Percentiles rank a stretch among this genome's conserved stretches.
phyloP scores from a whole-genome alignment of 1,140 invertebrate genomes.

The Hirudo medicinalis region DNA sequence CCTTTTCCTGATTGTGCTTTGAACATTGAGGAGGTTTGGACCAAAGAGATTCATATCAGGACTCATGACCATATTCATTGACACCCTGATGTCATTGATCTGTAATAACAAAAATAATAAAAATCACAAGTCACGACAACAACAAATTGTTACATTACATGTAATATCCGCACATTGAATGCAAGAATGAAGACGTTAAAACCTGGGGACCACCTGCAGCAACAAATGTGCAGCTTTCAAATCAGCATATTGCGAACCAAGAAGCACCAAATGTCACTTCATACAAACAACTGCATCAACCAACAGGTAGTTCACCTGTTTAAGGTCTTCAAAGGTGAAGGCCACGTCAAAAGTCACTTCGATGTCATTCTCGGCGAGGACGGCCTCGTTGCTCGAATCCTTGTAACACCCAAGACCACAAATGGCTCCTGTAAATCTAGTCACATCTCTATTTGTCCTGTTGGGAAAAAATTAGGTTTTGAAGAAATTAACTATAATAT shows the following conservation, averaged over 20 bases:
- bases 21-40: background rate
- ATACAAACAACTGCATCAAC: too few relatives aligned
- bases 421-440: background rate
- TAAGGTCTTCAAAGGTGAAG: background rate
- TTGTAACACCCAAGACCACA: background rate
- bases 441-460: background rate
- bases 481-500: background rate
- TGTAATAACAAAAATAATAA: background rate
- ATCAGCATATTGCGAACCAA: too few relatives aligned
- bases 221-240: too few relatives aligned
- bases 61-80: background rate
- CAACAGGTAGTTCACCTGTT: background rate
- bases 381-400: background rate
- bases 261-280: too few relatives aligned
- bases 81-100: conserved; percentile 4
- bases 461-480: background rate
- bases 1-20: background rate
- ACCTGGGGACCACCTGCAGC: too few relatives aligned
- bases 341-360: background rate
- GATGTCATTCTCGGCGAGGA: background rate
- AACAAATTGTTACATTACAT: too few relatives aligned
- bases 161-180: too few relatives aligned
- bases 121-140: too few relatives aligned
- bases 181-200: too few relatives aligned
- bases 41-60: background rate